These are phyloP conservation scores for Cyaniris semiargus DNA, from an alignment of 2,888 invertebrate species.

Conservation along the genomic window DNA sequence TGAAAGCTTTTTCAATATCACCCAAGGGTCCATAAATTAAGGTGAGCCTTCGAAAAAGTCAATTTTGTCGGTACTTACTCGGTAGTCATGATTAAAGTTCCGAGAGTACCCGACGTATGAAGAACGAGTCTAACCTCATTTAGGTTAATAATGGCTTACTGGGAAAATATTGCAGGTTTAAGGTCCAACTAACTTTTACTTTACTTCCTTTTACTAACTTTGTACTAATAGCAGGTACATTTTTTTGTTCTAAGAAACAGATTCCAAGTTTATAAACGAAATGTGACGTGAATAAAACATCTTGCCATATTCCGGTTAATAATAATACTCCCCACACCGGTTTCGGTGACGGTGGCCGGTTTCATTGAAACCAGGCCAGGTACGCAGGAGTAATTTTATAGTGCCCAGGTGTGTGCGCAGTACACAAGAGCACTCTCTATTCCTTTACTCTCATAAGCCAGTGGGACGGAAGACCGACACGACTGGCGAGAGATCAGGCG, in stretches of 20 bases:
- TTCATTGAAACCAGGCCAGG: too few species aligned
- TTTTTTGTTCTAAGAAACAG: not conserved
- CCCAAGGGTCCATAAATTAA: conserved; percentile 50
- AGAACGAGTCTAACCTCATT: not conserved
- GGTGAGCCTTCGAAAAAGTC: conserved; percentile 45
- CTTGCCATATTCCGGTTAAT: not conserved
- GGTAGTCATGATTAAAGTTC: conserved; percentile 43
- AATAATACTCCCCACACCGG: too few species aligned
- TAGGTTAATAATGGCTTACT: not conserved
- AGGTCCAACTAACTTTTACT: not conserved
- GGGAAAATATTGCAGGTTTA: not conserved
- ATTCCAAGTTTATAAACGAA: too few species aligned
- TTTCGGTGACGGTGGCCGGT: too few species aligned
- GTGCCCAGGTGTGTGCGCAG: too few species aligned
- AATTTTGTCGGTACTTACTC: conserved; percentile 41
- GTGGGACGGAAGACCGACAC: too few species aligned
- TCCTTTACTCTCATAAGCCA: too few species aligned
- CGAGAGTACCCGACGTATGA: not conserved
- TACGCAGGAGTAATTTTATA: too few species aligned
- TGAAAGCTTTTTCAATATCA: conserved; percentile 47
- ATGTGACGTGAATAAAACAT: not conserved
- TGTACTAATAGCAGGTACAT: too few species aligned
- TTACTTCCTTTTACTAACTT: too few species aligned
- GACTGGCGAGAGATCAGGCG: too few species aligned
- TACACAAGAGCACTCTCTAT: too few species aligned